Evolutionary conservation across 2,888 invertebrate species (phyloP), one percentile per base, ranked within the genome.

Genomic region (Patella ulyssiponensis): DNA sequence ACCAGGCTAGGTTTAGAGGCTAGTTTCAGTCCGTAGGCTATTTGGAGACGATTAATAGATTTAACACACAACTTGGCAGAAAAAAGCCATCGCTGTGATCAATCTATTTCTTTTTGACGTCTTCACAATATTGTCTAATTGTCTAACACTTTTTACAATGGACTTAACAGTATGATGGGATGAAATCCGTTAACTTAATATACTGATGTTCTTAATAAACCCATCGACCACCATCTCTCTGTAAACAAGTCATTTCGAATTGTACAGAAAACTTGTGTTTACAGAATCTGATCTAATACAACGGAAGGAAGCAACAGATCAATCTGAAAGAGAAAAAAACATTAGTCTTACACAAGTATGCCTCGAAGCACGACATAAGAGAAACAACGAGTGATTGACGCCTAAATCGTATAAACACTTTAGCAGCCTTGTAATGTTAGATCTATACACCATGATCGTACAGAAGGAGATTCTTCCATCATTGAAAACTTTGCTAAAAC

Each of bases 11-110:
- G 12, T 64, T 23, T 64, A 23, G 64, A 64, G 64, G 64, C 20
- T 64, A 64, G 64, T 64, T 64, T n/a, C 20, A 64, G 44, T 44
- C 76, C 76, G 23, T 23, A 17, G 76, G 76, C 76, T 53, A 33
- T 54, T 52, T n/a, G 33, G 23, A 27, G 72, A 53, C 73, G 58
- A 76, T 71, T 76, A 76, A 76, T 76, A 76, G 76, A 76, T 76
- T 76, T 76, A 72, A 69, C 64, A 76, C 76, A 76, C 72, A 71
- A 64, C 69, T 76, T 51, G 54, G 64, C 64, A 64, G 64, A 23
- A 64, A 64, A 64, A 64, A 64, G 23, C 14, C 64, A 64, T 20
- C 20, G 20, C 20, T 23, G 23, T 23, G 64, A 64, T 64, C 23
- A 64, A 64, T 64, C 64, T 64, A 64, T 64, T 64, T 64, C 64